Percentiles rank a stretch among this genome's conserved stretches.
Conservation (phyloP, 2,797 vertebrate genomes). For the Muscicapa comitata region DNA sequence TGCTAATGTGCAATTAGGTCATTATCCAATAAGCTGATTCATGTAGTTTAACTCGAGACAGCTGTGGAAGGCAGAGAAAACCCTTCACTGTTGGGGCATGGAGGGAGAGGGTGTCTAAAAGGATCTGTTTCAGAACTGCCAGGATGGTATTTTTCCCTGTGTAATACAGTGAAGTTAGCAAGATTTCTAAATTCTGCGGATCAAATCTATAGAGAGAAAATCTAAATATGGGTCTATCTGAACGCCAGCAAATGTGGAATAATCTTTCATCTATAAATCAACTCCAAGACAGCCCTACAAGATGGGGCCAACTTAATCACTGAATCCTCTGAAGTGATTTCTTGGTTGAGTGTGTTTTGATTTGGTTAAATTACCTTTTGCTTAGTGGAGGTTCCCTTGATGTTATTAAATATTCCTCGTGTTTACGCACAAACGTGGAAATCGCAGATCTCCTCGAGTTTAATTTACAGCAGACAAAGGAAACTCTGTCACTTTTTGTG, state of each 20-base stretch:
- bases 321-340: background rate
- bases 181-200: background rate
- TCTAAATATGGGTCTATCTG: background rate
- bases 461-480: background rate
- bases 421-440: background rate
- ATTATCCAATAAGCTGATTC: constrained; percentile 68
- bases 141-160: background rate
- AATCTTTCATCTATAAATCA: background rate
- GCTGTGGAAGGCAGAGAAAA: constrained; percentile 49
- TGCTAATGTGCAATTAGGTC: constrained; percentile 68
- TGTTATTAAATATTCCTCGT: background rate
- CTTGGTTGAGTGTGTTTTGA: background rate
- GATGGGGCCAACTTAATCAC: background rate
- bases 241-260: background rate
- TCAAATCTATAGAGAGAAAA: background rate
- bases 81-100: background rate
- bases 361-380: background rate
- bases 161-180: background rate
- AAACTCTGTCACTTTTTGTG: background rate
- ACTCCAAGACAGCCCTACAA: background rate
- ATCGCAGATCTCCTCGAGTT: background rate
- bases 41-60: constrained; percentile 65
- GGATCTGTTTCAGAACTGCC: background rate
- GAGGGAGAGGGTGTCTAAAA: background rate
- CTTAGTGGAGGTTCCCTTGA: background rate